Evolutionary conservation across 2,888 invertebrate species (phyloP), one percentile per base, ranked within the genome.

Genomic region (Leucozona laternaria): DNA sequence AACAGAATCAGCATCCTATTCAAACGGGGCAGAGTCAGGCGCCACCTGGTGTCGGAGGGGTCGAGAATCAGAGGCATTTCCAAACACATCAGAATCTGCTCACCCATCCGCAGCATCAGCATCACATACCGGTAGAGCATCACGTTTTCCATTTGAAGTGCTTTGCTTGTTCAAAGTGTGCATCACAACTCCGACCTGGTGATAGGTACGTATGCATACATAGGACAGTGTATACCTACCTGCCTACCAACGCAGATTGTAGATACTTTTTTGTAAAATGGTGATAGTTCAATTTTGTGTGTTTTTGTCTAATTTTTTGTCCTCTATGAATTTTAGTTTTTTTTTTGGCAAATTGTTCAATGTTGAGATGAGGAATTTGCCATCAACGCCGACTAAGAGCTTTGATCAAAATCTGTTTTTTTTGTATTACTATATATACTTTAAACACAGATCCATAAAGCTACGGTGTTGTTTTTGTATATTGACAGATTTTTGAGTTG

Each of bases 121-220:
- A 79, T 60, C 86, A 82, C 75, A 86, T 86, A 71, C 86, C 86
- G 64, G 88, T 89, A 91, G 93, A 95, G 91, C 94, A 95, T 89
- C 95, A 95, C 93, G 97, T 97, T 91, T 98, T 97, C 94, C 98
- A 98, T 94, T 95, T 97, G 93, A 97, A 97, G 94, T 98, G 98
- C 94, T 98, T 98, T 94, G 95, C 96, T 89, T 98, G 98, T 94
- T 97, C 96, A 93, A 97, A 97, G 93, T 98, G 98, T 93, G 95
- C 96, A 90, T 95, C 95, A 91, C 96, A 96, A 93, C 95, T 98
- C 90, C 95, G 96, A 93, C 96, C 97, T 90, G 98, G 98, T 90
- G 98, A 98, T 94, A 95, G 97, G 95, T 95, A 91, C 92, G 92
- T 85, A 79, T 40, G 5, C 0, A 31, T n/a, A 40, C 10, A 4